These are phyloP conservation scores for Trichechus manatus DNA, from an alignment of 2,113 vertebrate genomes.

Conservation along the genomic window DNA sequence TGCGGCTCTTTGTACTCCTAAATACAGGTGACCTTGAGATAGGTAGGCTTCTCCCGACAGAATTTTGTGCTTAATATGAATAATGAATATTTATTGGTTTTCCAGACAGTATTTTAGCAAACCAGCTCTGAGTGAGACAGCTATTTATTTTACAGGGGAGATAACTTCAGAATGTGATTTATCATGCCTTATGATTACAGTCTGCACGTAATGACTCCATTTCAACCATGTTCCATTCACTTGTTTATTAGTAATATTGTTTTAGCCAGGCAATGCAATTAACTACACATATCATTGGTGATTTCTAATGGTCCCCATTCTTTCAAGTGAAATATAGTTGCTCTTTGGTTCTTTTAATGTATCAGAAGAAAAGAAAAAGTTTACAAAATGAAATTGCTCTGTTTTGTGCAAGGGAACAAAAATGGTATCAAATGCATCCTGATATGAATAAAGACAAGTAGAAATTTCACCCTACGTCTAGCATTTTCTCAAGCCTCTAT, in stretches of 20 bases:
- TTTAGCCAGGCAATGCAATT: conserved; percentile 73
- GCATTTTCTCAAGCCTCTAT: background rate
- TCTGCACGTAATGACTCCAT: conserved; percentile 66
- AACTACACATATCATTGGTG: conserved; percentile 25
- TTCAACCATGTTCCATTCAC: conserved; percentile 56
- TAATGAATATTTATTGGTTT: conserved; percentile 81
- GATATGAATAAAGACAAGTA: conserved; percentile 18
- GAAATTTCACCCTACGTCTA: background rate
- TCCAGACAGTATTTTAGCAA: conserved; percentile 68
- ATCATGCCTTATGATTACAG: conserved; percentile 63
- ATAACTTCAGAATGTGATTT: conserved; percentile 61
- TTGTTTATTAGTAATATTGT: conserved; percentile 70
- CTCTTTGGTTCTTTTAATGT: conserved; percentile 36
- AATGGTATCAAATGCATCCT: background rate
- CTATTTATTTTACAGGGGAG: conserved; percentile 58
- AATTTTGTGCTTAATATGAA: conserved; percentile 69
- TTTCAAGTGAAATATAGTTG: conserved; percentile 53
- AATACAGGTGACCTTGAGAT: conserved; percentile 72
- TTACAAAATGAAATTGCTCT: background rate
- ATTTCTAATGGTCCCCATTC: conserved; percentile 59
- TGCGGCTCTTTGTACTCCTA: background rate
- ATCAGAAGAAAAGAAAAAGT: background rate
- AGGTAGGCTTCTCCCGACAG: conserved; percentile 51
- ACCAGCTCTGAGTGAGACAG: conserved; percentile 66
- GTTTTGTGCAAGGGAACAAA: conserved; percentile 7